A percentile compares a stretch with the other conserved stretches of the same genome.
Evolutionary conservation across 2,113 vertebrate genomes (phyloP).

Genomic region (Entelurus aequoreus): DNA sequence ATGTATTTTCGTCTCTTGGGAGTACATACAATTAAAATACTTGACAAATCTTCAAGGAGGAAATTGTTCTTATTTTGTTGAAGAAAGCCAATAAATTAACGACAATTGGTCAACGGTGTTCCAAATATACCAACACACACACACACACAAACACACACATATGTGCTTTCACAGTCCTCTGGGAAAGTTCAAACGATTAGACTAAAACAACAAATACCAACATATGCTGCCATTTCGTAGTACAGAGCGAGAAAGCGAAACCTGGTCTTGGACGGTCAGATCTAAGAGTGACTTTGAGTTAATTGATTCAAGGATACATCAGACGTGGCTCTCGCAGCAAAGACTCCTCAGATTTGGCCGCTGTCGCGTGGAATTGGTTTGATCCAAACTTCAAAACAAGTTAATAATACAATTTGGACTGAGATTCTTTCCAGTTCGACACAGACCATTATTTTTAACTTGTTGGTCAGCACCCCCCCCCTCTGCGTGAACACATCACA

Average conservation of each 20-base stretch:
- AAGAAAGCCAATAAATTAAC: slow-evolving; percentile 13
- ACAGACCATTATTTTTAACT: slow-evolving; percentile 37
- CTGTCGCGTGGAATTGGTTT: slow-evolving; percentile 33
- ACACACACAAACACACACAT: slow-evolving; percentile 19
- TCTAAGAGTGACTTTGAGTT: slow-evolving; percentile 41
- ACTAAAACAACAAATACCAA: slow-evolving; percentile 37
- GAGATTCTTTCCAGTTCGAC: slow-evolving; percentile 18
- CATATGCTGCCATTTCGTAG: slow-evolving; percentile 43
- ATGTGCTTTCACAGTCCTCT: slow-evolving; percentile 35
- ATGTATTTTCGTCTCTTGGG: slow-evolving; percentile 13
- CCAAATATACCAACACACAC: slow-evolving; percentile 20
- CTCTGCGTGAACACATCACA: slow-evolving; percentile 29
- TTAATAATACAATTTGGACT: slow-evolving; percentile 40
- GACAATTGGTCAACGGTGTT: slow-evolving; percentile 27
- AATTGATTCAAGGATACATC: slow-evolving; percentile 57
- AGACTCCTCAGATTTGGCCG: slow-evolving; percentile 35
- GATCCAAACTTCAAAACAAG: slow-evolving; percentile 49
- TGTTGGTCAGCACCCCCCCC: slow-evolving; percentile 34
- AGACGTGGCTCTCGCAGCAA: slow-evolving; percentile 42
- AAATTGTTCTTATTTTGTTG: slow-evolving; percentile 16
- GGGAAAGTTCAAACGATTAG: slow-evolving; percentile 43
- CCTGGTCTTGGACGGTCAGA: slow-evolving; percentile 30
- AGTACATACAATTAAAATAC: slow-evolving; percentile 9
- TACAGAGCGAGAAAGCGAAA: slow-evolving; percentile 29
- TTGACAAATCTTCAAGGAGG: not conserved